These are phyloP conservation scores for Zosterops japonicus DNA, from an alignment of 2,113 vertebrate genomes.

Conservation along the genomic window DNA sequence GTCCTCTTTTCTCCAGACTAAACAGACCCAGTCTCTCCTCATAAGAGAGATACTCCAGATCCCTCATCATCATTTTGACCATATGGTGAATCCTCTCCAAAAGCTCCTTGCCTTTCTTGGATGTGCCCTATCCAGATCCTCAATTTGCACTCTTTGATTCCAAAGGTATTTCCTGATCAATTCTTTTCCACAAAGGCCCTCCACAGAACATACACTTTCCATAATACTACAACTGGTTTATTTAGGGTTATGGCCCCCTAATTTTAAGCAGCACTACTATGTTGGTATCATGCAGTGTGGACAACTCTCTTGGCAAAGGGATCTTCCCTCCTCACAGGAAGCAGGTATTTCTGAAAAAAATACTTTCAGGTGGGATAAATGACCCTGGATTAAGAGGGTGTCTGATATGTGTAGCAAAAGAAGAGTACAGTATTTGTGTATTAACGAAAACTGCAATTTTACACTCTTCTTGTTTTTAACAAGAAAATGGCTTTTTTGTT, in stretches of 20 bases:
- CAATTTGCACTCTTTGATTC: not conserved
- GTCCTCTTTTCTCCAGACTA: not conserved
- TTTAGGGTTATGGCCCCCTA: not conserved
- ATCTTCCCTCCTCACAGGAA: not conserved
- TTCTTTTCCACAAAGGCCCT: not conserved
- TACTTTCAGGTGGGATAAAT: not conserved
- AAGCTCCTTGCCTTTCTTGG: not conserved
- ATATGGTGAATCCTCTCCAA: accelerated
- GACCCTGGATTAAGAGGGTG: accelerated
- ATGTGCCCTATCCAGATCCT: accelerated
- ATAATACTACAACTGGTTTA: not conserved
- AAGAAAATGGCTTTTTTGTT: not conserved
- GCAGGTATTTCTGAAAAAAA: not conserved
- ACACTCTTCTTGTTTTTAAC: not conserved
- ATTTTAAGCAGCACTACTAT: not conserved
- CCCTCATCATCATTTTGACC: not conserved
- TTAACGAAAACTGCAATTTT: not conserved
- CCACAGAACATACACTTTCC: not conserved
- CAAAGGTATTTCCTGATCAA: not conserved
- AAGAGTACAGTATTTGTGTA: not conserved
- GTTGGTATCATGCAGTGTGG: not conserved
- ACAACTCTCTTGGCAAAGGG: not conserved
- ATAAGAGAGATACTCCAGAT: not conserved
- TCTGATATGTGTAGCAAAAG: not conserved
- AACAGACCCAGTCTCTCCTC: not conserved